Evolutionary conservation across 2,888 invertebrate genomes (phyloP).

Genomic region (Nebria salina): DNA sequence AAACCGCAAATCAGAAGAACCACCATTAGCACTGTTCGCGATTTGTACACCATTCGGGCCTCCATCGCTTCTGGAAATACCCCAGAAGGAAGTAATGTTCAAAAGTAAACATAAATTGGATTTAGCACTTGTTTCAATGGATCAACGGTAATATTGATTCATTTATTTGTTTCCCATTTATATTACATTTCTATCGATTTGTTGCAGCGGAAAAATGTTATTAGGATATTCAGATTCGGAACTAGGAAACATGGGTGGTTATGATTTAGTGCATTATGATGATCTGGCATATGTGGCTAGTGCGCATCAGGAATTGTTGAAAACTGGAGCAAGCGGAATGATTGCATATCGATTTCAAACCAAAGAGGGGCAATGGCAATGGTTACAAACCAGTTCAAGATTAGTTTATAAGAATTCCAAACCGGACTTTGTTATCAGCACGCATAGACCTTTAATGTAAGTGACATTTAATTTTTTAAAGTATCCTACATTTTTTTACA

Average conservation of each 20-base stretch:
- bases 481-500: too few species aligned
- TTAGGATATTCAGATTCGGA: conserved; percentile 94
- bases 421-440: conserved; percentile 98
- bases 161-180: not conserved
- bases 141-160: conserved; percentile 76
- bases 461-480: conserved; percentile 57
- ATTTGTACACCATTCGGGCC: conserved; percentile 99
- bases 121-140: conserved; percentile 95
- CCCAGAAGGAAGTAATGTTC: conserved; percentile 99
- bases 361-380: conserved; percentile 95
- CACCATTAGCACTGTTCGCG: conserved; percentile 94
- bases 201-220: conserved; percentile 88
- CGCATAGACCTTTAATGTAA: conserved; percentile 97
- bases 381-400: conserved; percentile 97
- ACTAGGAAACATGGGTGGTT: conserved; percentile 92
- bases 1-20: conserved; percentile 92
- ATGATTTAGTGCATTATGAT: conserved; percentile 97
- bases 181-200: not conserved
- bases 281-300: conserved; percentile 97
- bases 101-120: conserved; percentile 99
- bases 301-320: conserved; percentile 98
- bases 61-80: conserved; percentile 94
- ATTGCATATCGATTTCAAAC: conserved; percentile 98
- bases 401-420: conserved; percentile 99
- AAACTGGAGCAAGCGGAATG: conserved; percentile 99